Base-by-base conservation (phyloP, 2,797 vertebrate species). In the Serranus cabrilla region DNA sequence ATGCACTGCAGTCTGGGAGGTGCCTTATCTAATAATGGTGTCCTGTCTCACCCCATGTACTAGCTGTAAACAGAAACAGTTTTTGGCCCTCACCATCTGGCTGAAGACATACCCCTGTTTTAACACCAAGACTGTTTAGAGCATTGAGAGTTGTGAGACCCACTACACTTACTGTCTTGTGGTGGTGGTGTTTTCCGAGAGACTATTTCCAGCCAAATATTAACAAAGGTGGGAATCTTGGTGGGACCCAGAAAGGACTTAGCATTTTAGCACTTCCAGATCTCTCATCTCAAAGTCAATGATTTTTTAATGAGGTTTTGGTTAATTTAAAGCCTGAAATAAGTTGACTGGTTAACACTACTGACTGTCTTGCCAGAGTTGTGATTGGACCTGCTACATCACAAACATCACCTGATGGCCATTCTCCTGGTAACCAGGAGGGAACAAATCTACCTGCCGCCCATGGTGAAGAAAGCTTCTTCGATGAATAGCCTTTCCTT, bases 1-100 rank as follows among this genome's bases (percentile, higher is more conserved):
- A 82, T 65, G 60, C 54, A 59, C 49, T 67, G 42, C 9, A 84
- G 50, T 78, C 62, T 52, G 4, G 12, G 50, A 65, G 49, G 49
- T 60, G 64, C 51, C n/a, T 12, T 42, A 21, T 51, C 40, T 69
- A 60, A 70, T 75, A 39, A 67, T 34, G 54, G n/a, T 10, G 2
- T 74, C 31, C 37, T 71, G 46, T 65, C 50, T 43, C 40, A 39
- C 54, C 71, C 50, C 46, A 52, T 62, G 4, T 34, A 37, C 27
- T 34, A 71, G 49, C 11, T 42, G 27, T 42, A 69, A 67, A 68
- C 40, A 39, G 13, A 81, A 7, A 56, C 13, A 0, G 12, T 59
- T 57, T 69, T 10, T 68, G 62, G n/a, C 17, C 7, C 67, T 56
- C 16, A 47, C 37, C 14, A 27, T 45, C 7, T 40, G 7, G 7